Evolutionary conservation across 2,797 vertebrate genomes (phyloP), one percentile per base, ranked within the genome.

Genomic region (Malacoraja senta): DNA sequence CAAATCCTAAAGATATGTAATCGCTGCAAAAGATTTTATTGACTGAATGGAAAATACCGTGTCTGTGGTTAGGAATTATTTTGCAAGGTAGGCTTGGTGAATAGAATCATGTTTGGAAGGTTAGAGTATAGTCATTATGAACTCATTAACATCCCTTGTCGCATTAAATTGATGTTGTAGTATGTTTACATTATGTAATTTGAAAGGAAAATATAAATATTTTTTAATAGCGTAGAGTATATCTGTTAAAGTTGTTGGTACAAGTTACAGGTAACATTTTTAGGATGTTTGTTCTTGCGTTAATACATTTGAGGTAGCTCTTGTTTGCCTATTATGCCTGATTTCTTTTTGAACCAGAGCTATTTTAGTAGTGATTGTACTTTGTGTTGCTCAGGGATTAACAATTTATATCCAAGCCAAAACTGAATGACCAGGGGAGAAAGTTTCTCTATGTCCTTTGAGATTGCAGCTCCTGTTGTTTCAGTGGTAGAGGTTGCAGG

Each of bases 1-100:
- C 35, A 92, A 63, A 92, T 92, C 90, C 68, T 92, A n/a, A 74
- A 68, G 8, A 74, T 91, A 13, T 92, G 71, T 92, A 92, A 58
- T 74, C 15, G 13, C 90, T 92, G 90, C 24, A 92, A 35, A 35
- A 92, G 26, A n/a, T 53, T 92, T 65, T 71, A 21, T 74, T 26
- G 65, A 38, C 21, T 92, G 71, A 74, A 92, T 92, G 71, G 90
- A 92, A 63, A 92, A 63, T 44, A 92, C 90, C 26, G 71, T 29
- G 3, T 92, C 71, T 76, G 26, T 53, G 35, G 71, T 92, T 58
- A 76, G 71, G 44, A 76, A 92, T 53, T 92, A 92, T n/a, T 92
- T 92, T 92, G 26, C 21, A 92, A 76, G 90, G 90, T 92, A 92
- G 38, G 71, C 17, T 12, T 72, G 19, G 61, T 91, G 44, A 92